A percentile compares a stretch with the other conserved stretches of the same genome.
phyloP scores from a whole-genome alignment of 1,140 invertebrate species.

The Galleria mellonella region DNA sequence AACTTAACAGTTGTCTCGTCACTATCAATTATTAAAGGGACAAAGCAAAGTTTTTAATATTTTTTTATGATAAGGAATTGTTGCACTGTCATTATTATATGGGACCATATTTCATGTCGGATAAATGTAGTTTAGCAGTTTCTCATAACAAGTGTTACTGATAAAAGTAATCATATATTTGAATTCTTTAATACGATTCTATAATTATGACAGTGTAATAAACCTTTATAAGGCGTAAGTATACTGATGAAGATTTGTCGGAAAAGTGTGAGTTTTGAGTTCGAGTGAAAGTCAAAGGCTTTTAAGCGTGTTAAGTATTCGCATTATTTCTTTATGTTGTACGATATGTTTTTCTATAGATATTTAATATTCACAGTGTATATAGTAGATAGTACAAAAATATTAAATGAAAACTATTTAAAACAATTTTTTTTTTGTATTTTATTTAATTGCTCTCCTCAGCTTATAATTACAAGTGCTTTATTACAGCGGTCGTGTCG shows the following conservation, averaged over 20 bases:
- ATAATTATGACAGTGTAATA: no score
- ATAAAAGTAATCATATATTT: no score
- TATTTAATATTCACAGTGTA: conserved; percentile 64
- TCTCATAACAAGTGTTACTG: no score
- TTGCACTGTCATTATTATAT: no score
- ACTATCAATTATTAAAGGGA: no score
- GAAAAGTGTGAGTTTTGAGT: not conserved
- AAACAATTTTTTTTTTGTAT: conserved; percentile 25
- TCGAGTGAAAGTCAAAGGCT: no score
- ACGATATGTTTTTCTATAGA: conserved; percentile 56
- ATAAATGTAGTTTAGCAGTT: no score
- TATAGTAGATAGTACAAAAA: conserved; percentile 72
- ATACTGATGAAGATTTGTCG: not conserved
- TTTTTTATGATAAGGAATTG: no score
- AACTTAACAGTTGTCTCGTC: no score
- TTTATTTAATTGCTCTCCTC: conserved; percentile 7
- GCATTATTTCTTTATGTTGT: conserved; percentile 44
- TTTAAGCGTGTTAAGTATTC: conserved; percentile 21
- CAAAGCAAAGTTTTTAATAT: no score
- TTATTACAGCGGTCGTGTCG: conserved; percentile 1
- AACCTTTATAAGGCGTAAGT: not conserved
- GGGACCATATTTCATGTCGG: no score
- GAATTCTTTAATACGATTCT: no score
- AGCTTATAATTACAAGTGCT: not conserved
- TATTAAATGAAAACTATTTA: conserved; percentile 58